These are phyloP conservation scores for Drosophila atripex DNA, from an alignment of 2,888 invertebrate genomes.

Conservation along the genomic window DNA sequence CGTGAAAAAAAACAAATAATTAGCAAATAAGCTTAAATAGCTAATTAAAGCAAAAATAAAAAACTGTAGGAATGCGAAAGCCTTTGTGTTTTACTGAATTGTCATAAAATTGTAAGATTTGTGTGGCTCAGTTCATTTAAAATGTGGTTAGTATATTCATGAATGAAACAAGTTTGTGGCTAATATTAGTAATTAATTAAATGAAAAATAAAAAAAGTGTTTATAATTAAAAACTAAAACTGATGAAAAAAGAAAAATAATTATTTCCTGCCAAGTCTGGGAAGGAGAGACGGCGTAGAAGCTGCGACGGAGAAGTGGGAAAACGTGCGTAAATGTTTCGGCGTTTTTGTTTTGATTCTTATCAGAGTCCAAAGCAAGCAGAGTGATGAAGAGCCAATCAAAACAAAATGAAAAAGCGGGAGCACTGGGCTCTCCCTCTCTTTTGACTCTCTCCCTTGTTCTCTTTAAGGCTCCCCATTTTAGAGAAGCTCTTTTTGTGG, in stretches of 20 bases:
- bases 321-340: constrained; percentile 56
- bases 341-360: constrained; percentile 80
- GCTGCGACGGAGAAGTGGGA: neutral
- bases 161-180: neutral
- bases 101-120: too few relatives aligned
- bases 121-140: too few relatives aligned
- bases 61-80: neutral
- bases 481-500: neutral
- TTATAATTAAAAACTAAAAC: neutral
- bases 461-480: neutral
- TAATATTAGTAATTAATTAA: neutral
- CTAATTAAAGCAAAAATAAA: neutral
- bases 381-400: constrained; percentile 62
- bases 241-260: neutral
- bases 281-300: neutral
- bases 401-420: constrained; percentile 68
- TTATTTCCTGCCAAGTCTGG: neutral
- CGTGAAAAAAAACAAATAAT: neutral
- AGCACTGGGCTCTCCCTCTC: constrained; percentile 48
- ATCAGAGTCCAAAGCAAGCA: constrained; percentile 61
- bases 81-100: neutral
- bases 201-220: neutral
- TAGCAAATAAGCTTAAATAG: neutral
- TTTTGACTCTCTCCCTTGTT: neutral
- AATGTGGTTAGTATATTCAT: neutral